These are phyloP conservation scores for Dascillus cervinus DNA, from an alignment of 2,888 invertebrate species.

Conservation along the genomic window DNA sequence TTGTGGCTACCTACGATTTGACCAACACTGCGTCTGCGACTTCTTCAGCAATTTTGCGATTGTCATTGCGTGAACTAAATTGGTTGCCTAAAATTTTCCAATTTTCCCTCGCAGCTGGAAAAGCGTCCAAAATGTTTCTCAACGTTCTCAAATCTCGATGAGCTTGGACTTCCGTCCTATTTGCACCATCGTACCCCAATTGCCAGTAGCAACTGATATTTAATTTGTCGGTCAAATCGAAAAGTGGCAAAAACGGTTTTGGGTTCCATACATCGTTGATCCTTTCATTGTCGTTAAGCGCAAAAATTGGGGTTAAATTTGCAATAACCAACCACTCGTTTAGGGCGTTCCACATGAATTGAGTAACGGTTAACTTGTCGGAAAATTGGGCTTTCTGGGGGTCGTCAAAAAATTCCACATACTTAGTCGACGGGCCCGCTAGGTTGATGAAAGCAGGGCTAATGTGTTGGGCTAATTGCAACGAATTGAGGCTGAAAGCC, in stretches of 20 bases:
- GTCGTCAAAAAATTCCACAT: conserved; percentile 37
- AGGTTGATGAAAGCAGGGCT: conserved; percentile 67
- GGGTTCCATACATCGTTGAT: conserved; percentile 58
- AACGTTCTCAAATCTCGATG: conserved; percentile 55
- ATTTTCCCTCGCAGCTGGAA: conserved; percentile 46
- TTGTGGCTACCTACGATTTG: conserved; percentile 60
- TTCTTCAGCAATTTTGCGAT: conserved; percentile 49
- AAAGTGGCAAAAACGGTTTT: conserved; percentile 55
- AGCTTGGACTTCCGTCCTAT: conserved; percentile 51
- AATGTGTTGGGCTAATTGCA: conserved; percentile 59
- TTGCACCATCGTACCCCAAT: conserved; percentile 55
- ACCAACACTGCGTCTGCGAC: conserved; percentile 60
- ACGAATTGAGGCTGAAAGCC: conserved; percentile 47
- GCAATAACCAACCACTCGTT: conserved; percentile 49
- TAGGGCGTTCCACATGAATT: conserved; percentile 36
- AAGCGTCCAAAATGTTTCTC: conserved; percentile 57
- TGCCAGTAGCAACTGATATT: conserved; percentile 65
- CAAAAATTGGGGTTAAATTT: conserved; percentile 61
- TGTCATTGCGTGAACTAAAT: conserved; percentile 47
- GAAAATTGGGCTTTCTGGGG: conserved; percentile 12
- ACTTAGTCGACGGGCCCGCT: conserved; percentile 58
- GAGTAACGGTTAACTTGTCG: conserved; percentile 29
- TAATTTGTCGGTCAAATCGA: conserved; percentile 60
- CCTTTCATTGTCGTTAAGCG: conserved; percentile 53
- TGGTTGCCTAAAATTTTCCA: conserved; percentile 60